These are phyloP conservation scores for Drosophila recens DNA, from an alignment of 2,888 invertebrate species.

Conservation along the genomic window DNA sequence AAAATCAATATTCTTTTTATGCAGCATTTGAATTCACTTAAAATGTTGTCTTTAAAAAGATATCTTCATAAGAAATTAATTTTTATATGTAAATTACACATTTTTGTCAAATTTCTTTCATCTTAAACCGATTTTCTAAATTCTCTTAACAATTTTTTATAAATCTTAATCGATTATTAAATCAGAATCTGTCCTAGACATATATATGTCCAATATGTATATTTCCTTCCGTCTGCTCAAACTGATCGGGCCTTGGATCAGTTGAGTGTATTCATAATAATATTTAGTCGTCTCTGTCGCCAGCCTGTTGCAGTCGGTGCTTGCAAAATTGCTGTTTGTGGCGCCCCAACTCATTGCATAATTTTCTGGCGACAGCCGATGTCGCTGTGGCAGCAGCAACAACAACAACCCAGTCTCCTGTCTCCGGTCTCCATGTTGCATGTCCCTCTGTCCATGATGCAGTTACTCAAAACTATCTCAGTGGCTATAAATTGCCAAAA, in stretches of 20 bases:
- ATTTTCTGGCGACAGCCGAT: constrained; percentile 56
- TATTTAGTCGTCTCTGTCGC: constrained; percentile 28
- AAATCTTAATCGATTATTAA: too few species aligned
- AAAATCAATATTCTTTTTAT: too few species aligned
- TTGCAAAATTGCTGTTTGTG: constrained; percentile 31
- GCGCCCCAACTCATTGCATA: constrained; percentile 63
- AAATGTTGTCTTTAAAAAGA: too few species aligned
- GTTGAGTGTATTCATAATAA: constrained; percentile 24
- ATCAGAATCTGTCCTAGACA: not conserved
- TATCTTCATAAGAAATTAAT: too few species aligned
- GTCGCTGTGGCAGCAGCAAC: constrained; percentile 23
- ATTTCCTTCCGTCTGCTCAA: not conserved
- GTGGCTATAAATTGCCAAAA: constrained; percentile 76
- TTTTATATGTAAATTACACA: too few species aligned
- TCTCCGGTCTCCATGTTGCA: constrained; percentile 36
- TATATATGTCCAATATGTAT: not conserved
- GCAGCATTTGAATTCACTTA: too few species aligned
- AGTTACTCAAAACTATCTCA: constrained; percentile 75
- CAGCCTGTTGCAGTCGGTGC: constrained; percentile 24
- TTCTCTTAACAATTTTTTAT: not conserved
- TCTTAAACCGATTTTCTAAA: not conserved
- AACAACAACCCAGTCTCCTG: not conserved
- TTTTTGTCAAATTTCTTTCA: too few species aligned
- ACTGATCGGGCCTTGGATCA: not conserved
- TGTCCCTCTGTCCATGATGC: constrained; percentile 48